Evolutionary conservation across 2,888 invertebrate species (phyloP), one percentile per base, ranked within the genome.

Genomic region (Catocala fraxini): DNA sequence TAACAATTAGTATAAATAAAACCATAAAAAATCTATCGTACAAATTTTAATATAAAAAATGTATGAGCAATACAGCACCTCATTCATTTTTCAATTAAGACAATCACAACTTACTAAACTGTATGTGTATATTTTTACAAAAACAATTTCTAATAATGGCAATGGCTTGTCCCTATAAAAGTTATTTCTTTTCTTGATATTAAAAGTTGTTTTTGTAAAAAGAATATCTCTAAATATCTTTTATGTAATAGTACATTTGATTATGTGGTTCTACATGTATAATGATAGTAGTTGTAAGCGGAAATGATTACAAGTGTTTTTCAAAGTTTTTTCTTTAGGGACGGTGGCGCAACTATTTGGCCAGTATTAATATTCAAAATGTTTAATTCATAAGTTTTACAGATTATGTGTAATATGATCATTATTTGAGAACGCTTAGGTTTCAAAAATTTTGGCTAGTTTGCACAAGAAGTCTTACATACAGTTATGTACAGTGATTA

Each of bases 31-130:
- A 48, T 56, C 51, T 56, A 64, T 64, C 59, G 64, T 78, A 77
- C 66, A 79, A 75, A 81, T 71, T 80, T 79, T 78, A 79, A 78
- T 88, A 84, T 80, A 75, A 86, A 88, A 86, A 87, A 88, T 86
- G 84, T 81, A 85, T 87, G 89, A 87, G 87, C 83, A 86, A 82
- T 85, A 86, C 85, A 89, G 88, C 88, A 88, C 84, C 86, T 86
- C 87, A 89, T 86, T 86, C 84, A 85, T 87, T 89, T 85, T 83
- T 83, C 71, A 74, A 72, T 69, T 68, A 75, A 68, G 54, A 79
- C 67, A 59, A 70, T 78, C 68, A 68, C 68, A 72, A 74, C 15
- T 70, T 66, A 63, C 63, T 73, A 76, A 62, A 57, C 6, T 15
- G 54, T 73, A 70, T 49, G 65, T 63, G 51, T 63, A 68, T 48